Evolutionary conservation across 1,140 invertebrate genomes (phyloP), one percentile per base, ranked within the genome.

Genomic region (Diplogasteroides magnus): DNA sequence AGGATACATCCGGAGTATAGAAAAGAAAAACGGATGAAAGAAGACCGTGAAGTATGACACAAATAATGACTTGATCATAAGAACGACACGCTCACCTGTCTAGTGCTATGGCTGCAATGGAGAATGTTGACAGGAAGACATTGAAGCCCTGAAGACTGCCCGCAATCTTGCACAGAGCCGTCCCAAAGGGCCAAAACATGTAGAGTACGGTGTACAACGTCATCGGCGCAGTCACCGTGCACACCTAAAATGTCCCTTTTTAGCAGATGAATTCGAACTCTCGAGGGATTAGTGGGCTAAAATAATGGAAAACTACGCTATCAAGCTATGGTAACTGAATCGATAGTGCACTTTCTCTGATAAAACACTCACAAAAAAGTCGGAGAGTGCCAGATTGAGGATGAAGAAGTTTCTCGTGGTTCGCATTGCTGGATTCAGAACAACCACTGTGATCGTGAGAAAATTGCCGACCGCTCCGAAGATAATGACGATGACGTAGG

Each of bases 41-140:
- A 23, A 65, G 67, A 29, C 48, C 26, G 1, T 29, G 26, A 19
- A 19, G 31, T 55, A 19, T 31, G 2, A 31, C 14, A 64, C 31
- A 6, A 29, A 48, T 28, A n/a, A 60, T n/a, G n/a, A n/a, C n/a
- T n/a, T n/a, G n/a, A n/a, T n/a, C n/a, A n/a, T n/a, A n/a, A n/a
- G n/a, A n/a, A n/a, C n/a, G n/a, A n/a, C n/a, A n/a, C n/a, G n/a
- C n/a, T 14, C 19, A 85, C 67, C 84, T 76, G 68, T 85, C 83
- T n/a, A 84, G 77, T 0, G 84, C 84, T 61, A 85, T 83, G 6
- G 83, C 83, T 15, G 83, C 74, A 23, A 84, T 82, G 1, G 83
- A 84, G 66, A 85, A 83, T 11, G 84, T 85, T 0, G 84, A 85
- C n/a, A 84, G 77, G 69, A 84, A 84, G 23, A 82, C 72, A 62